Percentiles rank a stretch among this genome's conserved stretches.
These are phyloP conservation scores for Dromas ardeola DNA, from an alignment of 2,113 vertebrate species.

Conservation along the genomic window DNA sequence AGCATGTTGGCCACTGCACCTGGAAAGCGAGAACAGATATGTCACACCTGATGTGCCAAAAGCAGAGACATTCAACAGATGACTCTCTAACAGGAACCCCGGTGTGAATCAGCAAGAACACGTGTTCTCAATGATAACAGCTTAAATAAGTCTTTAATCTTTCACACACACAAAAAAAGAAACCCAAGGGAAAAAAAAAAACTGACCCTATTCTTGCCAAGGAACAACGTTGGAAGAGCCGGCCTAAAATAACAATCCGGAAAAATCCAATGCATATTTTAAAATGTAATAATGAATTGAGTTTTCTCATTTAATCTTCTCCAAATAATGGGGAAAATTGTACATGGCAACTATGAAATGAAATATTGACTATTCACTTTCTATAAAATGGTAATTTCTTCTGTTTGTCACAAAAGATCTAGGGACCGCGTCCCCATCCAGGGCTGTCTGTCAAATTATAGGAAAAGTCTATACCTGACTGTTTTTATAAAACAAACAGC, in stretches of 20 bases:
- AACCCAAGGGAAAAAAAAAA: no score
- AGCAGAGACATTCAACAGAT: background rate
- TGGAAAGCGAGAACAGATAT: background rate
- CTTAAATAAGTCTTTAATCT: constrained; percentile 25
- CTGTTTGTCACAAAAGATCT: background rate
- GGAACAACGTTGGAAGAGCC: background rate
- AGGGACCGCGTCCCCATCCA: background rate
- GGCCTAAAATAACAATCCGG: background rate
- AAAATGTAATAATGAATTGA: constrained; percentile 27
- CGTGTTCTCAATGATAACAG: background rate
- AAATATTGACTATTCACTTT: constrained; percentile 47
- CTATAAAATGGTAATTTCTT: background rate
- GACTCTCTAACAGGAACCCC: constrained; percentile 15
- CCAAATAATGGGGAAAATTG: constrained; percentile 24
- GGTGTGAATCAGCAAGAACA: constrained; percentile 7
- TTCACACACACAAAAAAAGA: background rate
- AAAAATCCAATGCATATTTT: background rate
- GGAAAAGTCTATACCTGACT: background rate
- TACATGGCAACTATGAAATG: constrained; percentile 25
- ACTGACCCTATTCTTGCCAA: background rate
- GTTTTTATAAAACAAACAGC: background rate
- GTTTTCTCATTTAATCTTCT: constrained; percentile 34
- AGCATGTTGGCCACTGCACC: fast-evolving
- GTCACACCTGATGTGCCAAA: fast-evolving
- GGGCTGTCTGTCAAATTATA: background rate